Evolutionary conservation across 2,888 invertebrate genomes (phyloP).

Genomic region (Rotaria sp.): DNA sequence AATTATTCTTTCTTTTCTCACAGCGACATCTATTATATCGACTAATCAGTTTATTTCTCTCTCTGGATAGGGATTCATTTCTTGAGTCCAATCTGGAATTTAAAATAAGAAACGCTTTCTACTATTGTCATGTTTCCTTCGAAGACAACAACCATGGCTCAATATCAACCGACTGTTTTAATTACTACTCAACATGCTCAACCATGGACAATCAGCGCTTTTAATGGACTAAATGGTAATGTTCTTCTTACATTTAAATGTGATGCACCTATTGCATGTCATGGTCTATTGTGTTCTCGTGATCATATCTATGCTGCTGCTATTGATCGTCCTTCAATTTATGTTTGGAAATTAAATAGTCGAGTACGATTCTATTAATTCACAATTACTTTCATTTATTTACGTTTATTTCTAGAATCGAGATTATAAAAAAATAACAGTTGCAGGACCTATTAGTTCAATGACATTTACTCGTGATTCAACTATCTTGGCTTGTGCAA

Average conservation of each 20-base stretch:
- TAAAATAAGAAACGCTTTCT: neutral
- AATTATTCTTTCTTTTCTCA: no score
- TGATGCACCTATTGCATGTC: neutral
- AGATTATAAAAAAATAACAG: constrained; percentile 25
- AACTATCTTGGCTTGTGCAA: neutral
- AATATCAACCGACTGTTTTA: neutral
- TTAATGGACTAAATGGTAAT: neutral
- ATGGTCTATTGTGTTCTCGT: neutral
- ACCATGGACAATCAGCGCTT: constrained; percentile 7
- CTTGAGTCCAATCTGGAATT: neutral
- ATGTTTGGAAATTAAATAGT: constrained; percentile 30
- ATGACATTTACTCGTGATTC: neutral
- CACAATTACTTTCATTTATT: neutral
- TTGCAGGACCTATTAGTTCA: neutral
- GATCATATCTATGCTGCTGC: constrained; percentile 17
- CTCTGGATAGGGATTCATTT: neutral
- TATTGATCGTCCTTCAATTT: constrained; percentile 11
- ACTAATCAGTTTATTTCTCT: neutral
- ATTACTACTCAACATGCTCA: neutral
- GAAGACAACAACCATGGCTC: neutral
- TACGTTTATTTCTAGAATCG: neutral
- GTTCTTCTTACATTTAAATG: constrained; percentile 7
- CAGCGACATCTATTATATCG: neutral
- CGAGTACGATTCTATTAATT: neutral
- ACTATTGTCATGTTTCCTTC: neutral